phyloP scores from a whole-genome alignment of 2,888 invertebrate genomes.

The Drosophila paramelanica region DNA sequence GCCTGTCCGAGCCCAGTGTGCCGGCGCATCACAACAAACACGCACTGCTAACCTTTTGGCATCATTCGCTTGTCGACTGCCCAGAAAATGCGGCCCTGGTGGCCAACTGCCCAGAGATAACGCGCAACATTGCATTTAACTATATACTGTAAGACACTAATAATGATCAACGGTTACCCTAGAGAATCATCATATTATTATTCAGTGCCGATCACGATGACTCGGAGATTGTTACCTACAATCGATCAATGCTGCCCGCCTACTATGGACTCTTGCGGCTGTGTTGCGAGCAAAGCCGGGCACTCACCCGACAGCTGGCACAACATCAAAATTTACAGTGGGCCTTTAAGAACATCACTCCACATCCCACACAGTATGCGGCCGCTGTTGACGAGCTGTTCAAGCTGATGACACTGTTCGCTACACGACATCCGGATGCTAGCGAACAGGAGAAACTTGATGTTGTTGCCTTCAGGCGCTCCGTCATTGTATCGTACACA shows the following conservation, averaged over 20 bases:
- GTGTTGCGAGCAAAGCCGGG: constrained; percentile 94
- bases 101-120: constrained; percentile 93
- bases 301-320: constrained; percentile 94
- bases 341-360: constrained; percentile 98
- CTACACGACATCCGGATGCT: constrained; percentile 92
- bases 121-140: constrained; percentile 97
- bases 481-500: constrained; percentile 94
- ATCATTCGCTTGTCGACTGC: constrained; percentile 96
- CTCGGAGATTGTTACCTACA: constrained; percentile 97
- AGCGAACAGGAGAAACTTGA: constrained; percentile 92
- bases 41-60: constrained; percentile 96
- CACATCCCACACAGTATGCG: constrained; percentile 97
- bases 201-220: constrained; percentile 97
- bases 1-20: constrained; percentile 96
- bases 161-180: background rate
- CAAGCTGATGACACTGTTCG: constrained; percentile 95
- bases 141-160: constrained; percentile 93
- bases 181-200: constrained; percentile 4
- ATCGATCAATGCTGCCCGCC: constrained; percentile 96
- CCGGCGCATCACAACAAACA: constrained; percentile 98
- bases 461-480: constrained; percentile 93
- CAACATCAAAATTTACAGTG: constrained; percentile 98
- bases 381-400: constrained; percentile 96
- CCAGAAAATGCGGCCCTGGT: constrained; percentile 96
- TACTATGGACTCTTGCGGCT: constrained; percentile 95